Conservation (phyloP, 1,140 invertebrate species). For the Drosophila navojoa region DNA sequence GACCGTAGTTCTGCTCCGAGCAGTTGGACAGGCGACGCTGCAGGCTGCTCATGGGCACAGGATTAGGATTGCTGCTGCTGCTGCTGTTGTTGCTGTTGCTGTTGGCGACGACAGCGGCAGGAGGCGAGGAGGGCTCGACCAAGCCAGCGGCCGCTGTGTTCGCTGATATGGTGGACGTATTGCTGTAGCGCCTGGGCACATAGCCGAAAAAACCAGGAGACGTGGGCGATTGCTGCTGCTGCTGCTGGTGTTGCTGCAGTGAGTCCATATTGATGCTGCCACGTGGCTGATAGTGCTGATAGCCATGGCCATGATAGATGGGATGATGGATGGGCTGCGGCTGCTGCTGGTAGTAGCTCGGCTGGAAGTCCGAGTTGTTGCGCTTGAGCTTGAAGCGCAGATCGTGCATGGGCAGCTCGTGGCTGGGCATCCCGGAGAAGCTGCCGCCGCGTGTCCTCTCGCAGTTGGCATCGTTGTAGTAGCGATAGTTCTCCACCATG, state of each 20-base stretch:
- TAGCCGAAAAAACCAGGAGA: conserved; percentile 67
- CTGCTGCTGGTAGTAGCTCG: conserved; percentile 61
- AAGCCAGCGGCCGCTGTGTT: conserved; percentile 58
- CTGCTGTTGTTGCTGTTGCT: conserved; percentile 25
- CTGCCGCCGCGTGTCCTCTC: conserved; percentile 80
- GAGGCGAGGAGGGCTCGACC: conserved; percentile 41
- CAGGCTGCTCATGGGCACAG: conserved; percentile 41
- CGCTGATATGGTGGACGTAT: conserved; percentile 76
- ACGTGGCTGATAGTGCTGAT: conserved; percentile 67
- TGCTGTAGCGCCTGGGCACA: conserved; percentile 75
- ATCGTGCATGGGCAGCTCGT: conserved; percentile 62
- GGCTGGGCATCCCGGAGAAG: conserved; percentile 65
- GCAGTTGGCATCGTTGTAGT: conserved; percentile 72
- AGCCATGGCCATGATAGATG: conserved; percentile 46
- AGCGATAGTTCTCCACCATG: conserved; percentile 83
- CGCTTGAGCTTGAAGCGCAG: conserved; percentile 76
- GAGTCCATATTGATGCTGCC: conserved; percentile 30
- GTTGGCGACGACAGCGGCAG: conserved; percentile 45
- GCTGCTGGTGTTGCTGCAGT: conserved; percentile 22
- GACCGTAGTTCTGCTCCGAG: conserved; percentile 67
- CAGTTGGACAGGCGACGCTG: conserved; percentile 76
- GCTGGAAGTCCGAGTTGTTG: conserved; percentile 79
- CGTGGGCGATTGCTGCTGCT: conserved; percentile 22
- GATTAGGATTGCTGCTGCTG: conserved; percentile 26
- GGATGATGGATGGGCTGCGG: conserved; percentile 10